Base-by-base conservation (phyloP, 2,797 vertebrate species). In the Craterocephalus amniculus region DNA sequence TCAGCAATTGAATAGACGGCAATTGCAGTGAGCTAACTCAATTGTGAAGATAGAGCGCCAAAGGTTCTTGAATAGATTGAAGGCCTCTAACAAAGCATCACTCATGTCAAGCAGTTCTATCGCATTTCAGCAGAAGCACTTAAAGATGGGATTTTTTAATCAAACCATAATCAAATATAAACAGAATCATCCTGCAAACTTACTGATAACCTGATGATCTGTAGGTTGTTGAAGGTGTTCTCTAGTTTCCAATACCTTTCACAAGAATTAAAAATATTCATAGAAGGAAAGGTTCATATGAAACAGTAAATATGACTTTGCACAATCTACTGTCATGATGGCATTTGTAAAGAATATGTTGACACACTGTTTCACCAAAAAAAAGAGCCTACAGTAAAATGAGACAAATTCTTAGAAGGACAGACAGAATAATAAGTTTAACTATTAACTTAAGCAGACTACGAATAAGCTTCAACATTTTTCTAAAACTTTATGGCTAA, bases 11-110 rank as follows among this genome's bases (percentile, higher is more conserved):
- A 95, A 93, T 90, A 92, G 92, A 92, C 92, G 94, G 92, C 91
- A 90, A 91, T 94, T 93, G 90, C 89, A 92, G 74, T 57, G 74
- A 87, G 88, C 87, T 93, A 94, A 93, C 93, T 94, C 91, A 93
- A 93, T 94, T 92, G 90, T 89, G 84, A 89, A 92, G 88, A 93
- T 89, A 93, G 87, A 91, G 89, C 90, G 88, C 87, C 81, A 29
- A 84, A 91, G 88, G 89, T 92, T 92, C 91, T 92, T 92, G 86
- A 95, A 92, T 94, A 95, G 92, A 95, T 94, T 93, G 93, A 89
- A 88, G 90, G 90, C 83, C 84, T 92, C 77, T 93, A 94, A 94
- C 93, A 87, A 88, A 81, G 79, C 90, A 91, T 91, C 89, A 85
- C 86, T 93, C 85, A 87, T 87, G 88, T 90, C 83, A 62, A 81